phyloP scores from a whole-genome alignment of 1,140 invertebrate species.

The Euborellia annulipes region DNA sequence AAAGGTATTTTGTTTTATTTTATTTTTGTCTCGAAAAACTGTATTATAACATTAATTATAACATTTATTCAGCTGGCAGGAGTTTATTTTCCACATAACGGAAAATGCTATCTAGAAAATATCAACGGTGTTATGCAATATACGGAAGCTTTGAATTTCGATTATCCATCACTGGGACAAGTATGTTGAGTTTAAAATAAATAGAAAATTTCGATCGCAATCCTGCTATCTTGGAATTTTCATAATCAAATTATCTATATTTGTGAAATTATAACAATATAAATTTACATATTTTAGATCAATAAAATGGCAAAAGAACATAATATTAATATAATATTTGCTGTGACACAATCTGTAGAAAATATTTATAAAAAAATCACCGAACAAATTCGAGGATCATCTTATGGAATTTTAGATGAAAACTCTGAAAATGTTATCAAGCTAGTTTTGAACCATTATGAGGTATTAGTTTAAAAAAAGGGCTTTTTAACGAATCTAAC shows the following conservation, averaged over 20 bases:
- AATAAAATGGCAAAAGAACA: slow-evolving; percentile 42
- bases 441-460: slow-evolving; percentile 53
- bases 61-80: slow-evolving; percentile 45
- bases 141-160: slow-evolving; percentile 40
- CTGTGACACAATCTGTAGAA: slow-evolving; percentile 42
- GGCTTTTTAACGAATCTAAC: too few species aligned
- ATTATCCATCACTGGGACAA: slow-evolving; percentile 52
- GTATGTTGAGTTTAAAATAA: too few species aligned
- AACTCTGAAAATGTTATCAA: slow-evolving; percentile 60
- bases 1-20: slow-evolving; percentile 24
- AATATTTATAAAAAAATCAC: slow-evolving; percentile 46
- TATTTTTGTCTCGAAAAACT: too few species aligned
- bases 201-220: background rate
- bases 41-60: background rate
- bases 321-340: slow-evolving; percentile 58
- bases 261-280: slow-evolving; percentile 6
- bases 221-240: background rate
- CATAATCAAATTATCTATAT: background rate
- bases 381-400: slow-evolving; percentile 42
- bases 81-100: slow-evolving; percentile 73
- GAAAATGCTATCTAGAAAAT: slow-evolving; percentile 54
- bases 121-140: slow-evolving; percentile 36
- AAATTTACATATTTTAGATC: slow-evolving; percentile 18
- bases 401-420: slow-evolving; percentile 43
- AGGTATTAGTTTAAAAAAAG: too few species aligned